phyloP scores from a whole-genome alignment of 2,113 vertebrate genomes.

The Orthonyx spaldingii region DNA sequence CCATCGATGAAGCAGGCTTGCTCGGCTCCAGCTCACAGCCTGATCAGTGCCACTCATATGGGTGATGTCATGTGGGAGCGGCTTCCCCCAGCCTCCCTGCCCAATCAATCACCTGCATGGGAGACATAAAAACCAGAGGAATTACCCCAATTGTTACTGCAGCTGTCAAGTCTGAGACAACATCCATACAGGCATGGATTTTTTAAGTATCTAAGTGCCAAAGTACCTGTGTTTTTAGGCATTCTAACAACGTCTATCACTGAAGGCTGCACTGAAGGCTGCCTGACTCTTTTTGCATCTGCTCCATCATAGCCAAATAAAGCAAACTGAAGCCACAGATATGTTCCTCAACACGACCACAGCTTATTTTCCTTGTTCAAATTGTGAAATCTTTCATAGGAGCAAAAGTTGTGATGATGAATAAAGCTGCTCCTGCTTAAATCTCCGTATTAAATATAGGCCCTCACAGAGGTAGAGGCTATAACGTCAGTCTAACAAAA shows the following conservation, averaged over 20 bases:
- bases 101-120: neutral
- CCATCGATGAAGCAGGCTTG: neutral
- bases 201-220: neutral
- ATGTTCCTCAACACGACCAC: neutral
- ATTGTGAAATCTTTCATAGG: neutral
- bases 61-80: fast-evolving
- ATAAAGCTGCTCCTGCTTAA: neutral
- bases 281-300: neutral
- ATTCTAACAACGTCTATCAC: fast-evolving
- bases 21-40: neutral
- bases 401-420: neutral
- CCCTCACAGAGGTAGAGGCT: neutral
- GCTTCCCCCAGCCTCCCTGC: neutral
- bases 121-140: neutral
- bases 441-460: neutral
- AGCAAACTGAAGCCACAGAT: neutral
- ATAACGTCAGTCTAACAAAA: neutral
- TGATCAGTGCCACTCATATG: fast-evolving
- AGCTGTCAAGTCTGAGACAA: neutral
- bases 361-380: neutral
- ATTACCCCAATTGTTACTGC: fast-evolving
- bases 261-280: neutral
- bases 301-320: fast-evolving
- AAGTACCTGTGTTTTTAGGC: neutral
- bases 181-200: fast-evolving